A percentile compares a stretch with the other conserved stretches of the same genome.
Conservation (phyloP, 1,140 invertebrate species). For the Pomacea maculata region DNA sequence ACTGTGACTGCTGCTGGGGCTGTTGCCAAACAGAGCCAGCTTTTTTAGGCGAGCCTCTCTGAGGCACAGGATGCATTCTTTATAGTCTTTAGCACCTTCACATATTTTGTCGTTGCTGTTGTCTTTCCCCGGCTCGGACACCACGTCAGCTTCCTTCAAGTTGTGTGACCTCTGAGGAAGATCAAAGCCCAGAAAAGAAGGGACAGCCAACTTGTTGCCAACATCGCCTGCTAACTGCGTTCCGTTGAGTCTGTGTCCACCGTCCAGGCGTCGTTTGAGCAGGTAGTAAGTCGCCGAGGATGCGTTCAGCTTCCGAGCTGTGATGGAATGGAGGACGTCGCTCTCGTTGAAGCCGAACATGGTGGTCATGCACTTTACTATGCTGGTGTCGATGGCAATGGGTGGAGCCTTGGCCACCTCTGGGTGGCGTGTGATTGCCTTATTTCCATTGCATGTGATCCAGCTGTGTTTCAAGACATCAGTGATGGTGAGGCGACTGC, state of each 20-base stretch:
- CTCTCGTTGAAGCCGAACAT: constrained; percentile 49
- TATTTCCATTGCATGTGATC: constrained; percentile 36
- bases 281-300: constrained; percentile 48
- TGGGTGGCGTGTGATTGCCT: constrained; percentile 33
- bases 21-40: too few species aligned
- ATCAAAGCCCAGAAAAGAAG: not conserved
- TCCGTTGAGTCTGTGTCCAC: not conserved
- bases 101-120: not conserved
- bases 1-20: too few species aligned
- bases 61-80: constrained; percentile 19
- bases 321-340: constrained; percentile 46
- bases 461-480: constrained; percentile 50
- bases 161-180: not conserved
- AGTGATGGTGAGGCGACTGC: constrained; percentile 49
- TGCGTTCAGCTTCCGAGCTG: constrained; percentile 48
- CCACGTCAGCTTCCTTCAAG: not conserved
- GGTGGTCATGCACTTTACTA: constrained; percentile 50
- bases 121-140: not conserved
- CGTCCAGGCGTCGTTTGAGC: constrained; percentile 13
- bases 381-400: constrained; percentile 31
- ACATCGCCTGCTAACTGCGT: not conserved
- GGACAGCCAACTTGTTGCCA: not conserved
- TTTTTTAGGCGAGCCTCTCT: constrained; percentile 1
- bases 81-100: not conserved
- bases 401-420: constrained; percentile 34